Base-by-base conservation (phyloP, 1,140 invertebrate species). In the Bombus vancouverensis region DNA sequence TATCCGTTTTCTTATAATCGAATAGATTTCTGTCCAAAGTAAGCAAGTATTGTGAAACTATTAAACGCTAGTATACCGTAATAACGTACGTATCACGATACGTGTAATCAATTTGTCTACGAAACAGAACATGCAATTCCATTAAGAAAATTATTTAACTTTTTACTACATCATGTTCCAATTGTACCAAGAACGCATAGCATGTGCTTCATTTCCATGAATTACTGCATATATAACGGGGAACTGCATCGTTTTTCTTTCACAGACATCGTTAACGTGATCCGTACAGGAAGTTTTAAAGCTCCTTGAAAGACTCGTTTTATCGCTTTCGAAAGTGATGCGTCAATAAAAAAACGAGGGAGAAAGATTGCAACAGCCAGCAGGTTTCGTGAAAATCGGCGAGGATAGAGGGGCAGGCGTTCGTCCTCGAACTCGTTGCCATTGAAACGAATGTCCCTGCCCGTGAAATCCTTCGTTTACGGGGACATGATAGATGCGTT, bases 401-500 rank as follows among this genome's bases (percentile, higher is more conserved):
- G 62, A 88, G 32, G 42, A 22, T 68, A 34, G 76, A 59, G 37
- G 73, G 44, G 53, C 37, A 62, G 34, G 39, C 72, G 76, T 25
- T 89, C 80, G 59, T 66, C 65, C 73, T n/a, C 34, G 53, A 83
- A 37, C 39, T 53, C 80, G 66, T 75, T 80, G 79, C 75, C 80
- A 78, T 87, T 77, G 65, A 76, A 83, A 86, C 70, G 83, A 53
- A 87, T 83, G 72, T 88, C 62, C 57, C 32, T 57, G 66, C 15
- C 28, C 74, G 39, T 89, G 84, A 89, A 89, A 89, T 87, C 72
- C 66, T 89, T 77, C 88, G 79, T 79, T 89, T 62, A 62, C 87
- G 83, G 62, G 83, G n/a, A 88, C 84, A 70, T 86, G 88, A 89
- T 89, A 83, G 88, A 89, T 86, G 84, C 87, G 80, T 89, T 89